These are phyloP conservation scores for rat (Rattus norvegicus) DNA, from an alignment of 2,113 vertebrate genomes.

Conservation along the genomic window GRCr8 NC_086023.1:165325001-165325500, in stretches of 20 bases:
- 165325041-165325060: not conserved
- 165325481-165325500: not conserved
- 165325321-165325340: not conserved
- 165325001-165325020: not conserved
- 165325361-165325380: not conserved
- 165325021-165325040: not conserved
- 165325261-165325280: not conserved
- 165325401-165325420: too few relatives aligned
- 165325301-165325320: not conserved
- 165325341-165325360: not conserved
- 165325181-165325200: too few relatives aligned
- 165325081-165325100: too few relatives aligned
- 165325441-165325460: not conserved
- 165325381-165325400: not conserved
- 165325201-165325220: not conserved
- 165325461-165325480: not conserved
- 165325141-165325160: not conserved
- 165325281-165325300: too few relatives aligned
- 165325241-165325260: not conserved
- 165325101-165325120: rapidly evolving
- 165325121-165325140: not conserved
- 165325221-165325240: not conserved
- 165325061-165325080: not conserved
- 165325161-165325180: not conserved
- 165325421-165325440: not conserved